Conservation (phyloP, 2,888 invertebrate species). For the Trichopoda pennipes region DNA sequence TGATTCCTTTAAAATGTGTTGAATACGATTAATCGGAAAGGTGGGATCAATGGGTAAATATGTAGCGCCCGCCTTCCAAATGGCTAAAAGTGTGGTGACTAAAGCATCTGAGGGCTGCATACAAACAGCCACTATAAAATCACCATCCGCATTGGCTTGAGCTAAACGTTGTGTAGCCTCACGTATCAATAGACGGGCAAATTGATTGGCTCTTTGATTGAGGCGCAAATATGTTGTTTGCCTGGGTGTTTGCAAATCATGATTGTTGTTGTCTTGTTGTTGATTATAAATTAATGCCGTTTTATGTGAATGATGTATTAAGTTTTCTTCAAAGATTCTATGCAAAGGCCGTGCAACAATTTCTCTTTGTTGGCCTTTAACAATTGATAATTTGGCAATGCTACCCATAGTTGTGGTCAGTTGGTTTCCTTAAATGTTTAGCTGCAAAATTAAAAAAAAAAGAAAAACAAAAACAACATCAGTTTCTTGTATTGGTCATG, state of each 20-base stretch:
- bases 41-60: conserved; percentile 91
- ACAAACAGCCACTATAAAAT: conserved; percentile 89
- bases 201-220: conserved; percentile 81
- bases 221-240: conserved; percentile 80
- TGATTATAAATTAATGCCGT: conserved; percentile 84
- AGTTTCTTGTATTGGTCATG: not conserved
- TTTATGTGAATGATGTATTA: conserved; percentile 82
- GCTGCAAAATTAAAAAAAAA: conserved; percentile 10
- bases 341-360: conserved; percentile 83
- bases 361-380: conserved; percentile 84
- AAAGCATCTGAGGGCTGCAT: conserved; percentile 88
- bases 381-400: conserved; percentile 87
- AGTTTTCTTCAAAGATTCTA: conserved; percentile 83
- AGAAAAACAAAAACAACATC: not conserved
- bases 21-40: conserved; percentile 86
- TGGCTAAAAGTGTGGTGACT: conserved; percentile 86
- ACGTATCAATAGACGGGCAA: conserved; percentile 80
- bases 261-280: conserved; percentile 26
- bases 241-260: conserved; percentile 44
- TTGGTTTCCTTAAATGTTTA: not conserved
- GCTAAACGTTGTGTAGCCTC: conserved; percentile 75
- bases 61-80: conserved; percentile 91
- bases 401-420: conserved; percentile 84
- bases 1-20: conserved; percentile 89
- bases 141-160: conserved; percentile 84